These are phyloP conservation scores for Aromia moschata DNA, from an alignment of 2,888 invertebrate species.

Conservation along the genomic window DNA sequence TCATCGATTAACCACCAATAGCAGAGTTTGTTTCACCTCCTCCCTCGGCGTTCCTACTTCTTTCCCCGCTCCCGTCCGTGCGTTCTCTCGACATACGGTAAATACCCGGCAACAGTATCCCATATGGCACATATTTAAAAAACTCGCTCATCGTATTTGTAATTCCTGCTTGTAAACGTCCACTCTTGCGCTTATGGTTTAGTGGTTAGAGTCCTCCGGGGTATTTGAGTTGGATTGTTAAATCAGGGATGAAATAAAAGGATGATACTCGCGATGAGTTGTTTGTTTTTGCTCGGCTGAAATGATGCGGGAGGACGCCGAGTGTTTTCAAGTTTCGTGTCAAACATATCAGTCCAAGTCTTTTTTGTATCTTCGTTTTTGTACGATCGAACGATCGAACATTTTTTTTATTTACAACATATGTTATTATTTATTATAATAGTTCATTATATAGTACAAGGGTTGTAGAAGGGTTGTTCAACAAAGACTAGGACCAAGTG, in stretches of 20 bases:
- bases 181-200: conserved; percentile 46
- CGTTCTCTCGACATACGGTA: conserved; percentile 34
- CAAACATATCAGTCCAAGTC: too few relatives aligned
- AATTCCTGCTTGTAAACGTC: conserved; percentile 44
- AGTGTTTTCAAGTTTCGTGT: too few relatives aligned
- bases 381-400: too few relatives aligned
- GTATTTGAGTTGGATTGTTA: conserved; percentile 42
- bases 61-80: conserved; percentile 7
- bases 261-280: conserved; percentile 39
- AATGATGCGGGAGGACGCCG: neutral
- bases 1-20: too few relatives aligned
- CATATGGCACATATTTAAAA: conserved; percentile 46
- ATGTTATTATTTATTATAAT: too few relatives aligned
- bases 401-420: too few relatives aligned
- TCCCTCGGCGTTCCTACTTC: neutral
- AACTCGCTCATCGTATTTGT: conserved; percentile 40
- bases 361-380: too few relatives aligned
- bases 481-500: too few relatives aligned
- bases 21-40: too few relatives aligned
- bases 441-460: too few relatives aligned
- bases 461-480: too few relatives aligned
- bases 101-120: conserved; percentile 37
- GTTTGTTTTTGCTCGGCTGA: conserved; percentile 30
- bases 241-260: conserved; percentile 42
- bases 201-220: conserved; percentile 46